Evolutionary conservation across 2,888 invertebrate genomes (phyloP).

Genomic region (Thecophora atra): DNA sequence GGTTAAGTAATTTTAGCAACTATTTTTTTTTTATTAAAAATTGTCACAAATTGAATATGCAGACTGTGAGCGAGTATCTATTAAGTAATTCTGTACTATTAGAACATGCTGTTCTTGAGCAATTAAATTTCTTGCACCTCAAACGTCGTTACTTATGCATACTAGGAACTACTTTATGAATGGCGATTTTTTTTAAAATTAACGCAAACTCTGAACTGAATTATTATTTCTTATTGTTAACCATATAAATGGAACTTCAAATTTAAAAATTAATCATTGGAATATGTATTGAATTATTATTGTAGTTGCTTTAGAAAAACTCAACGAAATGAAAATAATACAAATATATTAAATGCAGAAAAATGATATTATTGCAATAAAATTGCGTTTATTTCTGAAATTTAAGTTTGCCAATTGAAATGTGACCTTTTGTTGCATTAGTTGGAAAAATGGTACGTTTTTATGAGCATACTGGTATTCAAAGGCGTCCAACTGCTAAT

Average conservation of each 20-base stretch:
- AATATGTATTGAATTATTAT: conserved; percentile 35
- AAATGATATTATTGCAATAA: neutral
- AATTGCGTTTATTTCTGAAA: too few relatives aligned
- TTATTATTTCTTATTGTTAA: conserved; percentile 32
- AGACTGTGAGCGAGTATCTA: neutral
- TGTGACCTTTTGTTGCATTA: too few relatives aligned
- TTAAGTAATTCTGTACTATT: neutral
- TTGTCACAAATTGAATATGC: conserved; percentile 25
- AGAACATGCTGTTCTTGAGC: conserved; percentile 20
- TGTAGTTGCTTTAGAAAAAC: conserved; percentile 7
- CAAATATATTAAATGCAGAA: conserved; percentile 16
- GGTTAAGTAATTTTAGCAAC: neutral
- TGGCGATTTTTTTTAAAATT: conserved; percentile 23
- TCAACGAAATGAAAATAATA: conserved; percentile 15
- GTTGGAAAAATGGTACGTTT: too few relatives aligned
- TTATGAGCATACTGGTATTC: too few relatives aligned
- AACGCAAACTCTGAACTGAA: conserved; percentile 28
- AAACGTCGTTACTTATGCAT: conserved; percentile 12
- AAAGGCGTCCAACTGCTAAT: too few relatives aligned
- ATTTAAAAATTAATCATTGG: conserved; percentile 30
- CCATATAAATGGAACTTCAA: conserved; percentile 33
- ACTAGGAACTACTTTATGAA: conserved; percentile 31
- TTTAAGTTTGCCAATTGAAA: too few relatives aligned
- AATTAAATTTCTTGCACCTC: conserved; percentile 6
- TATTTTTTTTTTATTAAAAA: neutral